A percentile compares a stretch with the other conserved stretches of the same genome.
Conservation (phyloP, 2,888 invertebrate species). For the Muschampia plurimacula region DNA sequence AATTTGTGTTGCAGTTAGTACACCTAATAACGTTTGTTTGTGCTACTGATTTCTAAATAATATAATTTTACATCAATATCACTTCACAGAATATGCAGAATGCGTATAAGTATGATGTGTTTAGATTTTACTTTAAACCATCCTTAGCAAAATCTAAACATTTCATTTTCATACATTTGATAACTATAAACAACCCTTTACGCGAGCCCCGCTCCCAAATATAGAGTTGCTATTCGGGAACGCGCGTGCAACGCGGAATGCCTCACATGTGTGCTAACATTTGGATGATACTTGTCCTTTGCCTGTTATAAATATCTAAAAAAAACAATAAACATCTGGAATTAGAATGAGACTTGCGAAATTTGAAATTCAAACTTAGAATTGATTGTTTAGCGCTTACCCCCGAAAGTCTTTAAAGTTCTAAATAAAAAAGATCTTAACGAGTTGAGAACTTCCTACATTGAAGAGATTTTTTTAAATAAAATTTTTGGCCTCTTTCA, state of each 20-base stretch:
- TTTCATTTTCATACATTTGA: constrained; percentile 1
- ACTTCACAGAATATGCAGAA: too few species aligned
- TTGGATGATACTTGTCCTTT: constrained; percentile 42
- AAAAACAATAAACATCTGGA: constrained; percentile 18
- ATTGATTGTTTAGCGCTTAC: background rate
- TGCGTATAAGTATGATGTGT: too few species aligned
- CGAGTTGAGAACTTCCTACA: too few species aligned
- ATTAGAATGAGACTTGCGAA: background rate
- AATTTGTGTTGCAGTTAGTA: too few species aligned
- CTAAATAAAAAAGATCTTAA: too few species aligned
- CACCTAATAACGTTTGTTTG: too few species aligned
- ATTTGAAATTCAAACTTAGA: background rate
- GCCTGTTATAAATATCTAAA: constrained; percentile 16
- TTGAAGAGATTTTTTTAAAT: too few species aligned
- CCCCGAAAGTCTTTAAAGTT: too few species aligned
- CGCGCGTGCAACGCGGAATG: constrained; percentile 48
- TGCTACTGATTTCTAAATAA: too few species aligned
- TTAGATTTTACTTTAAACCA: too few species aligned
- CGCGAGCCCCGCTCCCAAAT: constrained; percentile 47
- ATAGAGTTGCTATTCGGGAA: constrained; percentile 52
- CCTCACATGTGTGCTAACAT: constrained; percentile 41
- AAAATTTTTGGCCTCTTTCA: too few species aligned
- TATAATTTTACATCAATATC: too few species aligned
- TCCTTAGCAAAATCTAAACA: background rate
- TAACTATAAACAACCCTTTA: constrained; percentile 41